Evolutionary conservation across 2,888 invertebrate species (phyloP), one percentile per base, ranked within the genome.

Genomic region (Augiades crinisus): DNA sequence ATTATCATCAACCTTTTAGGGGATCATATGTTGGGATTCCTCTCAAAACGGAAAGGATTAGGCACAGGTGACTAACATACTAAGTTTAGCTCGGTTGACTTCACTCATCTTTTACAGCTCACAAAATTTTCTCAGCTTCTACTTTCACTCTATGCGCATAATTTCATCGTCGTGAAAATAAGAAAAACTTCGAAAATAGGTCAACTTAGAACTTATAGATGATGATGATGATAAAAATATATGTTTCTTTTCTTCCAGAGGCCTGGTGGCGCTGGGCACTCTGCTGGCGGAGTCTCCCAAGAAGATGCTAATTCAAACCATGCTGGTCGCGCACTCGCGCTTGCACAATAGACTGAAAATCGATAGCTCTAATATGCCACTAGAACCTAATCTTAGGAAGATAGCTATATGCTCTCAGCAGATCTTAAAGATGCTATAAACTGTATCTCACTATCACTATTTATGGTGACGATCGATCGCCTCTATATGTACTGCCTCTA

Each of bases 211-310:
- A n/a, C n/a, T n/a, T n/a, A n/a, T n/a, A n/a, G n/a, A n/a, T n/a
- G n/a, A 33, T 7, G 17, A 3, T 27, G 1, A 34, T 27, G 22
- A 10, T 17, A 43, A 16, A 19, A n/a, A 21, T 21, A 24, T 8
- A 50, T n/a, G n/a, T 21, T 54, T 7, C 7, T 24, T 46, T 49
- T 50, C 44, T 49, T 61, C 49, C 81, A 92, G 97, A 70, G 85
- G 92, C 16, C 90, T 97, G 12, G 95, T 97, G 12, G 94, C 94
- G 0, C 78, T 96, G 21, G 96, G 96, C 38, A 96, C 96, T 0
- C 72, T 96, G 10, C 68, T 93, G 58, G 86, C 79, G 10, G 90
- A 83, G 59, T 81, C 86, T 24, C 81, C 81, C 3, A 80, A 80
- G 71, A 88, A 77, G 63, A 59, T 87, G 10, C 68, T 71, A 19